Base-by-base conservation (phyloP, 2,888 invertebrate species). In the Melanotus villosus region DNA sequence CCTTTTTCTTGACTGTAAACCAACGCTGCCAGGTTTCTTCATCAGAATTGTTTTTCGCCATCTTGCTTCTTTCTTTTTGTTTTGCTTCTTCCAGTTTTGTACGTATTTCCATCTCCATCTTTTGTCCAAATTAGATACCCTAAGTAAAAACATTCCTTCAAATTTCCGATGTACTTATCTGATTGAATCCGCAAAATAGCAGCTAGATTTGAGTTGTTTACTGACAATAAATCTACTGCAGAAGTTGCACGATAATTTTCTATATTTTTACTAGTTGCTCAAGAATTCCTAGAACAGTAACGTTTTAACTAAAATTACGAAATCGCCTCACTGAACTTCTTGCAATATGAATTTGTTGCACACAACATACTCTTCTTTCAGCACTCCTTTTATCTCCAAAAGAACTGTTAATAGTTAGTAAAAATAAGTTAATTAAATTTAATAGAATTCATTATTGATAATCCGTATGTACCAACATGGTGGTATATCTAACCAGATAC, bases 1-100 rank as follows among this genome's bases (percentile, higher is more conserved):
- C 92, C 92, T 81, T 90, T 90, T 79, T 90, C 90, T 68, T 90
- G 89, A 74, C 89, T 89, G 80, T 89, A 89, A 75, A 87, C 90
- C 16, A 92, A 85, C 30, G 90, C 86, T n/a, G n/a, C n/a, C n/a
- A 0, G 92, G 92, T 77, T 90, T 90, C 19, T 86, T 85, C 14
- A 91, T 85, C 50, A 91, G 84, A 43, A 90, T 78, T 41, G 89
- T 87, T 76, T 91, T 90, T 23, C 89, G 84, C 77, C 90, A 85
- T 65, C 88, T 86, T 54, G 88, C 84, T 77, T 90, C 90, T 62
- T 88, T 86, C 73, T 88, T n/a, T 86, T 10, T 89, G 82, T 19
- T 89, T 87, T 54, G 88, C 88, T 71, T 91, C 91, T 14, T 89
- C 89, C 59, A 90, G 79, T 73, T 86, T 85, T 50, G 85, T 85